Evolutionary conservation across 2,797 vertebrate species (phyloP), one percentile per base, ranked within the genome.

Genomic region (Scolopax rusticola): DNA sequence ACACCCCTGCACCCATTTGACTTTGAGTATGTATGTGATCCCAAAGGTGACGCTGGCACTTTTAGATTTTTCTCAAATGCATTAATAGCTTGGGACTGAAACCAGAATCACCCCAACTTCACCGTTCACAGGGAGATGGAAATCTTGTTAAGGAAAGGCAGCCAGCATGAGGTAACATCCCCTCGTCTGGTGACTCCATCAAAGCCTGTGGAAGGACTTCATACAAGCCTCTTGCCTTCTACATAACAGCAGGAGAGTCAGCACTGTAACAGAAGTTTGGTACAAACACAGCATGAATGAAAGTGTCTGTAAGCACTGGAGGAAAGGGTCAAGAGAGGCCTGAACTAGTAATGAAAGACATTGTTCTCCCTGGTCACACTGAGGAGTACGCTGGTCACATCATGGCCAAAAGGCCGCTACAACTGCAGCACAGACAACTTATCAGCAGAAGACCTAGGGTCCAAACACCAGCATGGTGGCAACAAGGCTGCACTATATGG

Each of bases 401-500:
- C 64, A 43, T 7, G 51, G 15, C 38, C 28, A 45, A 71, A 64
- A 38, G 23, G 11, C 50, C 0, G 0, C 17, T 43, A 50, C 4
- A 2, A 24, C 15, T 27, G 19, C 45, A 28, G 60, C 59, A 41
- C 51, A 65, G 20, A 6, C 38, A 12, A 21, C 15, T 71, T 16
- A 0, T 12, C n/a, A 30, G 24, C 38, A 45, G 51, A 51, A 71
- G n/a, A 57, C 51, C 23, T n/a, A 30, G 24, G 38, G 18, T 32
- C 28, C 40, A 28, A 40, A 65, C 51, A 53, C 51, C n/a, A 33
- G 51, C 19, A 65, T 20, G 28, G 27, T 11, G 40, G 28, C n/a
- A 59, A 47, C n/a, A 53, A 71, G 59, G 38, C 36, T 71, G 59
- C n/a, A 45, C n/a, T 2, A 0, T 47, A 33, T 12, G 0, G 0